phyloP scores from a whole-genome alignment of 2,888 invertebrate genomes.

The Drosophila formosana region DNA sequence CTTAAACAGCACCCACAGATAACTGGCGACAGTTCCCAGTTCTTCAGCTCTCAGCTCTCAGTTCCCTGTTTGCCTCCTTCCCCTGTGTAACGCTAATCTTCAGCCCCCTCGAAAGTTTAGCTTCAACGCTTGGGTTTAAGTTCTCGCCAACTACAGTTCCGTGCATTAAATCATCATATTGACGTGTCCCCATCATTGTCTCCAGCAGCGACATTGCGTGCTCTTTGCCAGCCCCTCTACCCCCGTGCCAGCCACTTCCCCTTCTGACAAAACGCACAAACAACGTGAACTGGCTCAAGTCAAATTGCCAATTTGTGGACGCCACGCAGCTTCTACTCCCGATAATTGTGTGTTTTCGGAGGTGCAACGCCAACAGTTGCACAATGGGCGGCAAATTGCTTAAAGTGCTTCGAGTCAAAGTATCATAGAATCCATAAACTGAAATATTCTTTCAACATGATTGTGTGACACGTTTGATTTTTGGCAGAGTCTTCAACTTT shows the following conservation, averaged over 20 bases:
- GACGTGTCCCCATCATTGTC: slow-evolving; percentile 60
- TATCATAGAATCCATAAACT: neutral
- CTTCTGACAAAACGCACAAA: neutral
- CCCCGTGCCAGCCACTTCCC: neutral
- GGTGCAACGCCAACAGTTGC: slow-evolving; percentile 40
- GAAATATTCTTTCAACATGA: neutral
- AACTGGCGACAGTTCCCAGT: neutral
- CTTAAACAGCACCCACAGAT: slow-evolving; percentile 57
- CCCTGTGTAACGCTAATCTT: neutral
- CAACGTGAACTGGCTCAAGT: slow-evolving; percentile 62
- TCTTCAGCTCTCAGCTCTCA: no score
- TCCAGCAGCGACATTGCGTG: slow-evolving; percentile 65
- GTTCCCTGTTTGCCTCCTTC: neutral
- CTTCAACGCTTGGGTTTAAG: slow-evolving; percentile 24
- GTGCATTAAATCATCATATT: slow-evolving; percentile 76
- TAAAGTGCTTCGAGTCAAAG: neutral
- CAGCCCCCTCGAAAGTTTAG: neutral
- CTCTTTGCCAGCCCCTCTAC: neutral
- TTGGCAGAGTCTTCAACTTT: no score
- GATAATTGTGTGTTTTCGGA: slow-evolving; percentile 56
- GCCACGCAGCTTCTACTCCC: slow-evolving; percentile 39
- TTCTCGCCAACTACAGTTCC: slow-evolving; percentile 51
- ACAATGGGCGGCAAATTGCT: slow-evolving; percentile 57
- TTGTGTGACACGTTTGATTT: no score
- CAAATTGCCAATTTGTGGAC: slow-evolving; percentile 77